phyloP scores from a whole-genome alignment of 1,140 invertebrate genomes.

The Rhyzopertha dominica region DNA sequence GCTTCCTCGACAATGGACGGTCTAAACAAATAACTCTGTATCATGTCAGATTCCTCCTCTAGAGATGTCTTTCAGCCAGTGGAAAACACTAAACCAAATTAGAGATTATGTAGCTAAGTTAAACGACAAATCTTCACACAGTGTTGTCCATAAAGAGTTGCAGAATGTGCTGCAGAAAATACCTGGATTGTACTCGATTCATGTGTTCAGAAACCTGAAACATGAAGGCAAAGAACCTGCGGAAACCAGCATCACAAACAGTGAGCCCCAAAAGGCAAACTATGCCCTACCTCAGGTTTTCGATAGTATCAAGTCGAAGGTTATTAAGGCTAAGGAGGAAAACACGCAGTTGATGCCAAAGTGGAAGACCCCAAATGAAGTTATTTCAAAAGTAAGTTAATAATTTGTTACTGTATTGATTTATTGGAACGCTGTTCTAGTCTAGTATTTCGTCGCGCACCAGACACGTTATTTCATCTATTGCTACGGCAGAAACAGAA shows the following conservation, averaged over 20 bases:
- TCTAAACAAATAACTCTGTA: too few relatives aligned
- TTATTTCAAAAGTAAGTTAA: conserved; percentile 26
- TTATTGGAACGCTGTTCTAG: conserved; percentile 42
- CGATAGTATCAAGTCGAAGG: conserved; percentile 3
- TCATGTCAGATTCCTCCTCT: too few relatives aligned
- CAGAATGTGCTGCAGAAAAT: conserved; percentile 1
- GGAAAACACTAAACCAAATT: conserved; percentile 5
- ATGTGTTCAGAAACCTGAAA: conserved; percentile 7
- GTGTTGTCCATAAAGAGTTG: conserved; percentile 6
- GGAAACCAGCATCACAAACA: neutral
- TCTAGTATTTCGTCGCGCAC: conserved; percentile 61
- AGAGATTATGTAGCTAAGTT: conserved; percentile 4
- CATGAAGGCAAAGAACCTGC: conserved; percentile 7
- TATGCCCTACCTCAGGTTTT: too few relatives aligned
- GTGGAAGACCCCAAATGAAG: conserved; percentile 33
- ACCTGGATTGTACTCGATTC: neutral
- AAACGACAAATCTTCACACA: conserved; percentile 5
- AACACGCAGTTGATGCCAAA: conserved; percentile 26
- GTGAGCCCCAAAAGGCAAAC: too few relatives aligned
- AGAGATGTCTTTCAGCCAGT: conserved; percentile 11
- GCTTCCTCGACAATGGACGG: too few relatives aligned
- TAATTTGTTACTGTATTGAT: conserved; percentile 5
- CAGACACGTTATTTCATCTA: conserved; percentile 59
- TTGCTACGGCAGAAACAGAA: conserved; percentile 55
- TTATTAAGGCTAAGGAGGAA: neutral